These are phyloP conservation scores for Hemibagrus wyckioides DNA, from an alignment of 2,113 vertebrate species.

Conservation along the genomic window DNA sequence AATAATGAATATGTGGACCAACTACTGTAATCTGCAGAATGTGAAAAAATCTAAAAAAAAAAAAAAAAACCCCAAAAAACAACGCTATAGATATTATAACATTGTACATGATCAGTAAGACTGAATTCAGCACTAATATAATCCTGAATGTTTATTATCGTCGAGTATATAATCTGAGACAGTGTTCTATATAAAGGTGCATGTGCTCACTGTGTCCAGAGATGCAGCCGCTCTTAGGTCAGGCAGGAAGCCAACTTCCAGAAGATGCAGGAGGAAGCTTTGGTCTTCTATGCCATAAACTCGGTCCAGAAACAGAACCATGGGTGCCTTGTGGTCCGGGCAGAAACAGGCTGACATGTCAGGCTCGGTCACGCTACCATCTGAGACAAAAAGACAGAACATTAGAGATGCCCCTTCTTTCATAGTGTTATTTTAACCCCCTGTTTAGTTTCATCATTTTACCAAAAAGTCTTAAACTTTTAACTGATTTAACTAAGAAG, in stretches of 20 bases:
- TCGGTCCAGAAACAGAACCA: constrained; percentile 96
- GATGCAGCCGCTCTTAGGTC: constrained; percentile 92
- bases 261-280: constrained; percentile 89
- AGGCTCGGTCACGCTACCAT: constrained; percentile 88
- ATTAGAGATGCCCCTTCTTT: background rate
- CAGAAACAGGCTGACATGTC: constrained; percentile 95
- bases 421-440: background rate
- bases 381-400: constrained; percentile 67
- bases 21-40: background rate
- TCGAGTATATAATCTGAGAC: background rate
- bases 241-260: constrained; percentile 96
- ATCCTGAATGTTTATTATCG: background rate
- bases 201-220: constrained; percentile 85
- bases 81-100: background rate
- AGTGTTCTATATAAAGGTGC: background rate
- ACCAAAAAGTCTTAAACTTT: background rate
- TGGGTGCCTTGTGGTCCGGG: constrained; percentile 96
- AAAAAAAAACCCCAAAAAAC: background rate
- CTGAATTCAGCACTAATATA: background rate
- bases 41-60: background rate
- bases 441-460: background rate
- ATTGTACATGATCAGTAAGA: background rate
- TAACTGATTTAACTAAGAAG: background rate
- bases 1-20: background rate
- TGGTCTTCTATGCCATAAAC: constrained; percentile 97